Percentiles rank a stretch among this genome's conserved stretches.
phyloP scores from a whole-genome alignment of 2,888 invertebrate genomes.

The Drosophila borealis region DNA sequence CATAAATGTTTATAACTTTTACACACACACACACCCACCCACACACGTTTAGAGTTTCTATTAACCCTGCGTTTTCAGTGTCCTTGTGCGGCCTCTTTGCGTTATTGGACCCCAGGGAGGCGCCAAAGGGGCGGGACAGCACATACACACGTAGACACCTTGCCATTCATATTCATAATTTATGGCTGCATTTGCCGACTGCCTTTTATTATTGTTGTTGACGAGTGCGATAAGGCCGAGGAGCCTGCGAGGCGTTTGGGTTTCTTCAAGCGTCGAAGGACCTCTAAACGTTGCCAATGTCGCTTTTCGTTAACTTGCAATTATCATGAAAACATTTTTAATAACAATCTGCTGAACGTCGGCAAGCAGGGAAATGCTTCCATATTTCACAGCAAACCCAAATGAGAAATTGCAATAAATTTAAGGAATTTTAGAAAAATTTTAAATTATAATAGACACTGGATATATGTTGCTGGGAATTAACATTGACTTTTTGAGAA shows the following conservation, averaged over 20 bases:
- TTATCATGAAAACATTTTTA: conserved; percentile 57
- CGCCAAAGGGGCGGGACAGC: conserved; percentile 9
- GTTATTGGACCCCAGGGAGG: conserved; percentile 73
- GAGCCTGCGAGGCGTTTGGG: neutral
- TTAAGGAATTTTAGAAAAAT: neutral
- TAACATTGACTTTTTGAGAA: neutral
- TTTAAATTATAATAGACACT: neutral
- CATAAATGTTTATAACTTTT: conserved; percentile 80
- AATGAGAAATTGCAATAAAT: too few relatives aligned
- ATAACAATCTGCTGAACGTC: conserved; percentile 40
- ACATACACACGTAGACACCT: conserved; percentile 56
- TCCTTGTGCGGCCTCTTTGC: conserved; percentile 49
- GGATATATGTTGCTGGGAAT: neutral
- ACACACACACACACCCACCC: conserved; percentile 26
- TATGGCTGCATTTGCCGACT: conserved; percentile 65
- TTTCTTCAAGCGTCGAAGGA: neutral
- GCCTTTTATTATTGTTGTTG: conserved; percentile 47
- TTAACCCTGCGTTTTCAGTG: conserved; percentile 59
- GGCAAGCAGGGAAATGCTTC: neutral
- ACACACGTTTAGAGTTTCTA: conserved; percentile 51
- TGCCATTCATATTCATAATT: conserved; percentile 74
- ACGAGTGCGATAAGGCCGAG: conserved; percentile 26
- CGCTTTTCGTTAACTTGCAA: conserved; percentile 48
- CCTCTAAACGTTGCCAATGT: conserved; percentile 5
- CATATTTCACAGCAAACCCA: neutral